Conservation (phyloP, 2,888 invertebrate genomes). For the Cerceris rybyensis region DNA sequence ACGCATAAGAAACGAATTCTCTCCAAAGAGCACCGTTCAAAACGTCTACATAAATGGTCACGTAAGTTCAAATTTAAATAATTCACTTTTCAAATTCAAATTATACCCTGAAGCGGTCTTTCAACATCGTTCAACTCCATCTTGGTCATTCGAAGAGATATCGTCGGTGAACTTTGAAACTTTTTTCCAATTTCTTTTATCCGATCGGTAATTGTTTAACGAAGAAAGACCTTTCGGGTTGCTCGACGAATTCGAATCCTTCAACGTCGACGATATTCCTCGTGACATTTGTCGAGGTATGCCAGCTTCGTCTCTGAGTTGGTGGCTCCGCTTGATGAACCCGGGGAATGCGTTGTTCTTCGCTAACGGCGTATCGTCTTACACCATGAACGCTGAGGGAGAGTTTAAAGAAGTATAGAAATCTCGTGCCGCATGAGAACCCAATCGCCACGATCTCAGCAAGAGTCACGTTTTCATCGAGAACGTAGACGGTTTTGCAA, state of each 20-base stretch:
- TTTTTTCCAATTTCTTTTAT: background rate
- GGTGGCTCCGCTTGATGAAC: slow-evolving; percentile 21
- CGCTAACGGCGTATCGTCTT: slow-evolving; percentile 41
- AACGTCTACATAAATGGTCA: too few species aligned
- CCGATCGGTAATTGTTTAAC: slow-evolving; percentile 5
- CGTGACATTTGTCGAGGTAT: slow-evolving; percentile 57
- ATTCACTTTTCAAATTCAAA: too few species aligned
- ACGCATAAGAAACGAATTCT: too few species aligned
- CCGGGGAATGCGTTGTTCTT: slow-evolving; percentile 48
- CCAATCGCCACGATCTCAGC: slow-evolving; percentile 46
- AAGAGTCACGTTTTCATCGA: slow-evolving; percentile 55
- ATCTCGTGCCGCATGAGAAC: slow-evolving; percentile 42
- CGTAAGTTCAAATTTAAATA: too few species aligned
- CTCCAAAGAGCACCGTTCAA: too few species aligned
- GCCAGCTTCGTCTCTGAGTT: slow-evolving; percentile 16
- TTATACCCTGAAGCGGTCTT: too few species aligned
- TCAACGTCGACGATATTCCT: slow-evolving; percentile 6
- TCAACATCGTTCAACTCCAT: too few species aligned
- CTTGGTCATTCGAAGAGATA: background rate
- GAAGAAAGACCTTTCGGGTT: slow-evolving; percentile 1
- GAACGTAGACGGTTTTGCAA: slow-evolving; percentile 48
- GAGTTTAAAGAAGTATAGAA: slow-evolving; percentile 31
- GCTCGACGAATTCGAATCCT: slow-evolving; percentile 29
- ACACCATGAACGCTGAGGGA: slow-evolving; percentile 46
- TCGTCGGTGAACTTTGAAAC: background rate